Conservation (phyloP, 2,797 vertebrate species). For the Silurus aristotelis region DNA sequence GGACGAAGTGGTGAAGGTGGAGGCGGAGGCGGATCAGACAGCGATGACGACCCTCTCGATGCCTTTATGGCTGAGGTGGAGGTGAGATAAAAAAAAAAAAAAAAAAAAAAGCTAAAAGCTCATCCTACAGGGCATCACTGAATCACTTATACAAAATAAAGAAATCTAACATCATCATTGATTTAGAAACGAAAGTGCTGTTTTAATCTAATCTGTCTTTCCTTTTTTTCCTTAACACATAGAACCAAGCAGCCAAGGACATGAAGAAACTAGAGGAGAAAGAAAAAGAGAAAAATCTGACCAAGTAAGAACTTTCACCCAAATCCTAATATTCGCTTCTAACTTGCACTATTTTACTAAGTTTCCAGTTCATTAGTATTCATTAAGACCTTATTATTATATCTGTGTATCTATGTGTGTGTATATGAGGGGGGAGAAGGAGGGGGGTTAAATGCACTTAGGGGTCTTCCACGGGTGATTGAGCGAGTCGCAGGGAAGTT, state of each 20-base stretch:
- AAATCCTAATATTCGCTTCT: not conserved
- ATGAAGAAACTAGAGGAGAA: slow-evolving; percentile 97
- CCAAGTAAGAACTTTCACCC: slow-evolving; percentile 84
- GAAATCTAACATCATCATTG: not conserved
- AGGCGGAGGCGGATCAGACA: slow-evolving; percentile 86
- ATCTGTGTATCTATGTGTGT: not conserved
- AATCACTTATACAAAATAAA: not conserved
- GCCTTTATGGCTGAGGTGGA: slow-evolving; percentile 99
- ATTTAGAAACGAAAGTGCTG: no score
- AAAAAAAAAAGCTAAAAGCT: no score
- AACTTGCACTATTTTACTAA: not conserved
- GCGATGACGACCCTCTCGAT: slow-evolving; percentile 95
- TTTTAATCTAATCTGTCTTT: not conserved
- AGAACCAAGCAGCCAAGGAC: slow-evolving; percentile 96
- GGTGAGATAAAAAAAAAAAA: slow-evolving; percentile 69
- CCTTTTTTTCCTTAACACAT: slow-evolving; percentile 11
- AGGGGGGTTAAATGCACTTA: slow-evolving; percentile 14
- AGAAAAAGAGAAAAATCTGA: slow-evolving; percentile 91
- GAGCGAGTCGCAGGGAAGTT: slow-evolving; percentile 99
- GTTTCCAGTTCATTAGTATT: not conserved
- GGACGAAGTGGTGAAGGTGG: slow-evolving; percentile 82
- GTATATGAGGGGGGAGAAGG: not conserved
- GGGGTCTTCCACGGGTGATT: slow-evolving; percentile 81
- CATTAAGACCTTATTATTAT: not conserved
- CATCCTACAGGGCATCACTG: not conserved